Conservation (phyloP, 2,113 vertebrate species). For the Seriola dumerili region DNA sequence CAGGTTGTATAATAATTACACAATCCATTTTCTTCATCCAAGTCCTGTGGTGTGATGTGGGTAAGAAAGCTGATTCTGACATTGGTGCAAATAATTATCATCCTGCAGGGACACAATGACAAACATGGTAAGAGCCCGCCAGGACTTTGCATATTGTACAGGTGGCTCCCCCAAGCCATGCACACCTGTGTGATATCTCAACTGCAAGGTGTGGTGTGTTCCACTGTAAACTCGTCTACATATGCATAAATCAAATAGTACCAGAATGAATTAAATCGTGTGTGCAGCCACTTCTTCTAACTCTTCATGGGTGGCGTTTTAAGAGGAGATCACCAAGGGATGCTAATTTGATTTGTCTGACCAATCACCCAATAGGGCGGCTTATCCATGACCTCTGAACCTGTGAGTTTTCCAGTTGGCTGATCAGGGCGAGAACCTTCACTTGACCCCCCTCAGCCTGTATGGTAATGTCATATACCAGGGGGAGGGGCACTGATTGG, state of each 20-base stretch:
- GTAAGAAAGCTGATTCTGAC: background rate
- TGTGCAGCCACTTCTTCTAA: slow-evolving; percentile 35
- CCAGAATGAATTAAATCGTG: slow-evolving; percentile 34
- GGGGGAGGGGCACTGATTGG: slow-evolving; percentile 43
- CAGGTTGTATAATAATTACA: background rate
- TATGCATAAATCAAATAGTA: background rate
- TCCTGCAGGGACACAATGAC: background rate
- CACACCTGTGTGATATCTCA: background rate
- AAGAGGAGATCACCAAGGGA: slow-evolving; percentile 48
- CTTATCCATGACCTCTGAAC: slow-evolving; percentile 83
- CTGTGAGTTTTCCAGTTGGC: slow-evolving; percentile 81
- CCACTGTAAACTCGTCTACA: background rate
- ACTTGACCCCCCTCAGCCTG: slow-evolving; percentile 78
- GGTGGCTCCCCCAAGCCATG: background rate
- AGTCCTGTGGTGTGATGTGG: background rate
- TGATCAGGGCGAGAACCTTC: slow-evolving; percentile 80
- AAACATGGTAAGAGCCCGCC: background rate
- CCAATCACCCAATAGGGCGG: slow-evolving; percentile 73
- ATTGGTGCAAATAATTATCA: background rate
- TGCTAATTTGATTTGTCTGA: slow-evolving; percentile 84
- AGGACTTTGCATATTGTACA: background rate
- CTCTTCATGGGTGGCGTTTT: slow-evolving; percentile 71
- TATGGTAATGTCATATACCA: slow-evolving; percentile 70
- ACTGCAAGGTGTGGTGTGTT: background rate
- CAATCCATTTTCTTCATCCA: background rate